Evolutionary conservation across 2,797 vertebrate genomes (phyloP), one percentile per base, ranked within the genome.

Genomic region (Rhabdomys pumilio): DNA sequence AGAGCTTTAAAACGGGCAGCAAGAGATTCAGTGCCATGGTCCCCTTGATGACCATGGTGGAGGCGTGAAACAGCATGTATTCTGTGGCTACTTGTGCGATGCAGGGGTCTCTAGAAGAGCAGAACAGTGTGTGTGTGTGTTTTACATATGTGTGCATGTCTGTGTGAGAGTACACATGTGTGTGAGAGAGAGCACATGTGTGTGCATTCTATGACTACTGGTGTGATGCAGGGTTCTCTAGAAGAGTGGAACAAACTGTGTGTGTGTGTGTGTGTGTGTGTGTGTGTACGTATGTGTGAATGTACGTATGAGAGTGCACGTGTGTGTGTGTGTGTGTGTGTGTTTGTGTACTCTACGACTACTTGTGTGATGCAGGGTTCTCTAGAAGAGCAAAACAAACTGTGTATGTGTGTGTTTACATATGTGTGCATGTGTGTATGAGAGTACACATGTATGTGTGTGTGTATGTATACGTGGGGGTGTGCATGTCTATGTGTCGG

Each of bases 41-140:
- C 0, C 22, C 1, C 44, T 5, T 7, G n/a, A 3, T 2, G 61
- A 34, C n/a, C 20, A 1, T 59, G 15, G 2, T 1, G 2, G 19
- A 47, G 20, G 14, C 22, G 7, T 1, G 38, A 34, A 65, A 80
- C 13, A 14, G 3, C 19, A 1, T 3, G n/a, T 50, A 8, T 29
- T 6, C 67, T 57, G 41, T 29, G n/a, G 53, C 3, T 82, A 26
- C 44, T 12, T 55, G 47, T 77, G 41, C n/a, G 72, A 63, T 34
- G 29, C 57, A 47, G 55, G 55, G 29, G 22, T 88, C 53, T 75
- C 15, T 12, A 89, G 69, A 61, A 57, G 85, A 75, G 29, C 24
- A 19, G n/a, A 88, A n/a, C 20, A 67, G 26, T 65, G 12, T 31
- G 29, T 15, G 11, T 4, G 26, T 65, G 26, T 63, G 61, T 67